A percentile compares a stretch with the other conserved stretches of the same genome.
Conservation (phyloP, 2,113 vertebrate species). For the Ameiurus melas region DNA sequence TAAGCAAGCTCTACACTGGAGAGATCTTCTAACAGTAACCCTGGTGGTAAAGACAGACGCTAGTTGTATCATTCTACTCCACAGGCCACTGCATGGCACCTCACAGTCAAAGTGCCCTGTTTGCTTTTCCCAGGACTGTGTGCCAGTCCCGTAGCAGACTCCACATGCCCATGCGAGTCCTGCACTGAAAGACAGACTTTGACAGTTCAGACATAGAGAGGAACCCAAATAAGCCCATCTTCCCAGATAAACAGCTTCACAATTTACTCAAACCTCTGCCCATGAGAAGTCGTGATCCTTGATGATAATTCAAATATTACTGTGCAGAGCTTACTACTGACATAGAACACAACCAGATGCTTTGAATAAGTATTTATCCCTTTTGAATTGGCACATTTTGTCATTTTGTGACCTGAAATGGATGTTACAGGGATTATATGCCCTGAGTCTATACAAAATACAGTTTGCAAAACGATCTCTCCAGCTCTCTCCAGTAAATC, state of each 20-base stretch:
- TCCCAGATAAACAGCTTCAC: neutral
- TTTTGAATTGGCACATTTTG: neutral
- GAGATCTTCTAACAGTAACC: neutral
- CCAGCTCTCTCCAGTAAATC: neutral
- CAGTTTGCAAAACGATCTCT: neutral
- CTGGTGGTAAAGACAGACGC: neutral
- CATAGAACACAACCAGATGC: neutral
- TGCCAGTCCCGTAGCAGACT: conserved; percentile 3
- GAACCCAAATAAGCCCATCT: conserved; percentile 3
- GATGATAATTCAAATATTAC: neutral
- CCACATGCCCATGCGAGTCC: conserved; percentile 19
- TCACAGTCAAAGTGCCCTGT: conserved; percentile 5
- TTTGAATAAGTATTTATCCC: neutral
- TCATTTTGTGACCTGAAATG: neutral
- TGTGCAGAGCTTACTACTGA: neutral
- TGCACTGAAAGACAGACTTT: neutral
- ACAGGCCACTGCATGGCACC: neutral
- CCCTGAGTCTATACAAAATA: neutral
- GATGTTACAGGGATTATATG: neutral
- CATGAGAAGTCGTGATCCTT: neutral
- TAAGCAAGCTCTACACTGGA: neutral
- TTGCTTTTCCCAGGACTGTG: conserved; percentile 32
- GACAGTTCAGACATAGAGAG: neutral
- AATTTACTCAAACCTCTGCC: neutral
- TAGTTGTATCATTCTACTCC: neutral